Evolutionary conservation across 2,113 vertebrate species (phyloP), one percentile per base, ranked within the genome.

Genomic region (Actinemys pallida): DNA sequence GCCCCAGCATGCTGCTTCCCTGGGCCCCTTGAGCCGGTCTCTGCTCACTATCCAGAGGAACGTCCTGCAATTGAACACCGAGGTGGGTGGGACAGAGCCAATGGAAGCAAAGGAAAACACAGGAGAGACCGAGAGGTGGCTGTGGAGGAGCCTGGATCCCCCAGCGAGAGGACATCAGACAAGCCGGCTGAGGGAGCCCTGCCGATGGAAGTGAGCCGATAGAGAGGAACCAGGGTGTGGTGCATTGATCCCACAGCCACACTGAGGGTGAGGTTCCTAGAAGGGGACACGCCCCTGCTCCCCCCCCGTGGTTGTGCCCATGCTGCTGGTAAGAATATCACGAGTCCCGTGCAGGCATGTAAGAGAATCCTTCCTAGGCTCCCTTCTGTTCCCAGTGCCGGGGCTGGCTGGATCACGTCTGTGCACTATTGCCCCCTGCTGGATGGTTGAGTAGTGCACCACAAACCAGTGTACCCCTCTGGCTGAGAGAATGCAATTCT

Each of bases 51-150:
- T 54, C 81, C 86, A 1, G 1, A 86, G 54, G 87, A 0, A 1
- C 3, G 45, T 62, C 89, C 97, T 97, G 94, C 27, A 97, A 97
- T 0, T 3, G 96, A 50, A 94, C 75, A 78, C 42, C 47, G 72
- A 78, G 20, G 8, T 13, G 72, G 22, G 39, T 22, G 39, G 19
- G 39, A 45, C 19, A 42, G n/a, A 27, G 22, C 39, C 72, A 45
- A 24, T 42, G 22, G 42, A 39, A 42, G 72, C 42, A 7, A 45
- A 76, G 2, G 1, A 3, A 19, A 29, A 39, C 10, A 78, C 5
- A 1, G 0, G 39, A 14, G 0, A 1, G 86, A 22, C 47, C 87
- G 84, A 87, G 59, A 59, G 12, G 5, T 59, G 4, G 78, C 69
- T 82, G 59, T 69, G 35, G 65, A 39, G 35, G 35, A 39, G 27